A percentile compares a stretch with the other conserved stretches of the same genome.
phyloP scores from a whole-genome alignment of 2,797 vertebrate species.

The Myotis pilosus region DNA sequence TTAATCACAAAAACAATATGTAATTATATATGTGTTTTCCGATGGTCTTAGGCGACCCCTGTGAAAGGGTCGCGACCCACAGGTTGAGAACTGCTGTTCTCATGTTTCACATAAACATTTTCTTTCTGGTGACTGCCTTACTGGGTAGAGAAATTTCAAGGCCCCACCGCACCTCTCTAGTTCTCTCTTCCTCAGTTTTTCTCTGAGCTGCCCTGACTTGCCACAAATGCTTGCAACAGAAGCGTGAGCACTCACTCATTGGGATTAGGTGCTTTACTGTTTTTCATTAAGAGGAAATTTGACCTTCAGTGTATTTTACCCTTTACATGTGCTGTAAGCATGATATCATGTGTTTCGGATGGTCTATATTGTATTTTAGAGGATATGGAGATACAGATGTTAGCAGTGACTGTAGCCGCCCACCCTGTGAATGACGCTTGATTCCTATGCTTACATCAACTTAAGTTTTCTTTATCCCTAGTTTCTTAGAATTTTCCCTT shows the following conservation, averaged over 20 bases:
- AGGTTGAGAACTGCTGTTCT: not conserved
- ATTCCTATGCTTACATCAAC: not conserved
- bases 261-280: not conserved
- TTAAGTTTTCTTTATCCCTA: not conserved
- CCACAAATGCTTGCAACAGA: not conserved
- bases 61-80: too few relatives aligned
- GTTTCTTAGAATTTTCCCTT: not conserved
- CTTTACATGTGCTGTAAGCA: not conserved
- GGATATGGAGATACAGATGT: not conserved
- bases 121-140: not conserved
- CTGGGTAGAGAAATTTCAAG: not conserved
- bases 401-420: not conserved
- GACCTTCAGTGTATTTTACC: not conserved
- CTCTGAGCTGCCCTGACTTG: not conserved
- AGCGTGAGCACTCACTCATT: not conserved
- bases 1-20: too few relatives aligned
- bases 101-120: not conserved
- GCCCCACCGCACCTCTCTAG: not conserved
- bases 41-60: too few relatives aligned
- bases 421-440: not conserved
- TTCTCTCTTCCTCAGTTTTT: not conserved
- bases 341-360: not conserved
- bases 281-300: not conserved
- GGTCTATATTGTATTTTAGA: not conserved
- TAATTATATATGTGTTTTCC: too few relatives aligned